Evolutionary conservation across 2,888 invertebrate species (phyloP).

Genomic region (Crepidodera aurea): DNA sequence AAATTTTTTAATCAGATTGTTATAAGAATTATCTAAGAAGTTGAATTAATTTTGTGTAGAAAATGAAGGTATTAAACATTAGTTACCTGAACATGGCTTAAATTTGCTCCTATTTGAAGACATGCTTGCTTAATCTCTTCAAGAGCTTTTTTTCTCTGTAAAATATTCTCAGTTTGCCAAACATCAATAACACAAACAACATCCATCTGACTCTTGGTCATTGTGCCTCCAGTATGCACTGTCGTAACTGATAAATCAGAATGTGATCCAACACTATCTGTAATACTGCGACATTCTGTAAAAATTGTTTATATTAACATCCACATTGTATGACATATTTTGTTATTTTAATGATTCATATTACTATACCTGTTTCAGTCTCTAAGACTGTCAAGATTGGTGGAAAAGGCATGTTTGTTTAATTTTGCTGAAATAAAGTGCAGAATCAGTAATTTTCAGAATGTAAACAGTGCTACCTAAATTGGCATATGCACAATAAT

Average conservation of each 20-base stretch:
- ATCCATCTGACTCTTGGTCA: slow-evolving; percentile 77
- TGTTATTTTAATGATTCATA: slow-evolving; percentile 48
- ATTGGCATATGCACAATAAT: slow-evolving; percentile 18
- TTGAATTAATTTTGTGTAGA: too few relatives aligned
- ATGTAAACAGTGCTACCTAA: slow-evolving; percentile 34
- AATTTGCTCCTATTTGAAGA: slow-evolving; percentile 78
- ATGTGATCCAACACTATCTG: slow-evolving; percentile 70
- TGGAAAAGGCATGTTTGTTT: slow-evolving; percentile 52
- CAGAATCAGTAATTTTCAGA: slow-evolving; percentile 28
- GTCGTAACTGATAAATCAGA: slow-evolving; percentile 68
- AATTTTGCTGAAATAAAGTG: slow-evolving; percentile 31
- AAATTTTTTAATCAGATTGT: too few relatives aligned
- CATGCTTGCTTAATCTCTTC: slow-evolving; percentile 88
- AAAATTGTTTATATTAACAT: slow-evolving; percentile 36
- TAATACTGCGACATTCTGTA: slow-evolving; percentile 62
- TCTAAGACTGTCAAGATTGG: slow-evolving; percentile 51
- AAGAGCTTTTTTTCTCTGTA: slow-evolving; percentile 80
- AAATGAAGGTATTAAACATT: too few relatives aligned
- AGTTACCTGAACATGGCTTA: slow-evolving; percentile 86
- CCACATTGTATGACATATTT: slow-evolving; percentile 37
- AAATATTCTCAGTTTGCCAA: slow-evolving; percentile 72
- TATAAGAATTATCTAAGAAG: too few relatives aligned
- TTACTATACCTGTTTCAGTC: slow-evolving; percentile 53
- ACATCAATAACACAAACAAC: slow-evolving; percentile 88
- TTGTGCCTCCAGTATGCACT: slow-evolving; percentile 55